These are phyloP conservation scores for Tigriopus californicus DNA, from an alignment of 2,888 invertebrate species.

Conservation along the genomic window DNA sequence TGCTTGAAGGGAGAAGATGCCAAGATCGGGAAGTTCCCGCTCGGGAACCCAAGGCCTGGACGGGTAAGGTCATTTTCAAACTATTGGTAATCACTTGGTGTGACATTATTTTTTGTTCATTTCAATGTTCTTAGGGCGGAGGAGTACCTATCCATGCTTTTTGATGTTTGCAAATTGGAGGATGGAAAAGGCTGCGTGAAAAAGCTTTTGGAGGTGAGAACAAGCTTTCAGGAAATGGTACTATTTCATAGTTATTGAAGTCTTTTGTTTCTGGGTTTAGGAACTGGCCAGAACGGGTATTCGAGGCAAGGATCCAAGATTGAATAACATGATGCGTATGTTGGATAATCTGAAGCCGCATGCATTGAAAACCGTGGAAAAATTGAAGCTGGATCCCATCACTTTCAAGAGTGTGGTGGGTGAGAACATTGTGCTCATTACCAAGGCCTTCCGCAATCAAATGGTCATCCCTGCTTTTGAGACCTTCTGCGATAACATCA, in stretches of 20 bases:
- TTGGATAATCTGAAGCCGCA: not conserved
- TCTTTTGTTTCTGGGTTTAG: not conserved
- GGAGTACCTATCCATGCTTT: not conserved
- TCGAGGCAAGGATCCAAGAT: not conserved
- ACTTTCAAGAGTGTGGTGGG: not conserved
- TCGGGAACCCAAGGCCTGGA: too few species aligned
- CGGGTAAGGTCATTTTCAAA: too few species aligned
- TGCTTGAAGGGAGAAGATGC: too few species aligned
- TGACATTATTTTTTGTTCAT: too few species aligned
- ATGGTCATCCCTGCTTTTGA: conserved; percentile 82
- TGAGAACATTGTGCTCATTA: not conserved
- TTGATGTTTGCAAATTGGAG: not conserved
- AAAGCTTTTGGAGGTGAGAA: not conserved
- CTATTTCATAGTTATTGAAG: too few species aligned
- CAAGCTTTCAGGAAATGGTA: too few species aligned
- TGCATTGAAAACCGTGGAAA: not conserved
- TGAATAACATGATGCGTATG: not conserved
- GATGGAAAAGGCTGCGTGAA: not conserved
- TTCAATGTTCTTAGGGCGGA: not conserved
- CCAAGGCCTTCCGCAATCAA: conserved; percentile 3
- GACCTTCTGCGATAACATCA: conserved; percentile 72
- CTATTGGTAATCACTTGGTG: too few species aligned
- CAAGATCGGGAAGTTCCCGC: too few species aligned
- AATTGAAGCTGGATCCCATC: not conserved
- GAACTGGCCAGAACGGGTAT: not conserved